Evolutionary conservation across 1,140 invertebrate genomes (phyloP).

Genomic region (Reticulitermes speratus): DNA sequence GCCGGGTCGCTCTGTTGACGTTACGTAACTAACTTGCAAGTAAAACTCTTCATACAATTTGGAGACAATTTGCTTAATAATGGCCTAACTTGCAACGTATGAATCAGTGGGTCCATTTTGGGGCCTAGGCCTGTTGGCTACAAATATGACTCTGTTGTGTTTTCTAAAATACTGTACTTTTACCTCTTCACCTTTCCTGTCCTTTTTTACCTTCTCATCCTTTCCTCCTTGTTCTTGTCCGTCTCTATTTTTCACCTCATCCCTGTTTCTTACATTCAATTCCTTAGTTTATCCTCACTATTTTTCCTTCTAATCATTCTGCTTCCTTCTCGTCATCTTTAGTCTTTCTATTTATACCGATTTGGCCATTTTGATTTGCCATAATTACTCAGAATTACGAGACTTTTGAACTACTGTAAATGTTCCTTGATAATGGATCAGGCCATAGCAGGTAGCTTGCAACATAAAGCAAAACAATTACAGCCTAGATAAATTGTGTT

Average conservation of each 20-base stretch:
- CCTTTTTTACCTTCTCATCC: conserved; percentile 27
- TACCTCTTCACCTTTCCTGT: not conserved
- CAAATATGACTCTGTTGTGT: too few species aligned
- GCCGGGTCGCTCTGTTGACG: not conserved
- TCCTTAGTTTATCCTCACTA: not conserved
- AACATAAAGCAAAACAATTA: too few species aligned
- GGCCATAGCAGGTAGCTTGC: too few species aligned
- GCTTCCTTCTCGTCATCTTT: not conserved
- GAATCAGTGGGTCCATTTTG: too few species aligned
- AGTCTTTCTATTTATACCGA: too few species aligned
- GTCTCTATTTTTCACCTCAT: conserved; percentile 33
- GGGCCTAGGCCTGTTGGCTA: too few species aligned
- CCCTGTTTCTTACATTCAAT: not conserved
- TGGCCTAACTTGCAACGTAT: not conserved
- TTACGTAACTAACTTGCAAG: not conserved
- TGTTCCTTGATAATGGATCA: too few species aligned
- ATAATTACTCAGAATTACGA: too few species aligned
- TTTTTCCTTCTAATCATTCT: not conserved
- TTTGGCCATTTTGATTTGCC: too few species aligned
- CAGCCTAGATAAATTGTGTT: too few species aligned
- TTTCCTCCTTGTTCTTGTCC: not conserved
- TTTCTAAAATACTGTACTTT: too few species aligned
- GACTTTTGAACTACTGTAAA: too few species aligned
- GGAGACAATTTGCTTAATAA: not conserved
- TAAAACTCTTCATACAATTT: not conserved